These are phyloP conservation scores for Pipistrellus pipistrellus DNA, from an alignment of 2,797 vertebrate genomes.

Conservation along the genomic window DNA sequence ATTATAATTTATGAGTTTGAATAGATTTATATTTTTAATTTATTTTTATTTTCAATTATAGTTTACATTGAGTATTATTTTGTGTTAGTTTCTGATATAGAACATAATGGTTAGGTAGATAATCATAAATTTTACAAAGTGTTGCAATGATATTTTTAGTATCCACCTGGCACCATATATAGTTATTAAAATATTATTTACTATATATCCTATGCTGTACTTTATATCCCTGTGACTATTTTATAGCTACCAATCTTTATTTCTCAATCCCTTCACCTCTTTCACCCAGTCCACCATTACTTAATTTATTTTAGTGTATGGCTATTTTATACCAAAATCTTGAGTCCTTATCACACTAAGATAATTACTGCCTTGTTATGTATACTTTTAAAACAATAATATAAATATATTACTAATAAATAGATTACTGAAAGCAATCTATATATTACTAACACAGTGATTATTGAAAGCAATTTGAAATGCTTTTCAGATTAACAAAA, in stretches of 20 bases:
- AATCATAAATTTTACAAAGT: background rate
- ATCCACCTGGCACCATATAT: too few species aligned
- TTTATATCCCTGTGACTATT: too few species aligned
- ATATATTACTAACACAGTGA: background rate
- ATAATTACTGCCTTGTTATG: constrained; percentile 14
- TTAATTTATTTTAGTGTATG: constrained; percentile 45
- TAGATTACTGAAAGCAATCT: background rate
- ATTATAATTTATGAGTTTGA: constrained; percentile 26
- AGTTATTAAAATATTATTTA: too few species aligned
- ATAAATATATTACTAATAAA: constrained; percentile 43
- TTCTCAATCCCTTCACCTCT: too few species aligned
- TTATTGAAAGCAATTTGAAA: constrained; percentile 38
- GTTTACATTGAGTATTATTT: background rate
- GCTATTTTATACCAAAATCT: background rate
- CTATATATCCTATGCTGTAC: too few species aligned
- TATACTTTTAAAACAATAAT: constrained; percentile 24
- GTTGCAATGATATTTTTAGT: too few species aligned
- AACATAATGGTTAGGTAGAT: background rate
- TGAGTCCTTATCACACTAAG: background rate
- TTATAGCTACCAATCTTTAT: too few species aligned
- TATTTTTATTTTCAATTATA: background rate
- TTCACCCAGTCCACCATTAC: background rate
- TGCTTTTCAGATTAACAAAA: background rate
- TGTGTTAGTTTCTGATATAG: background rate
- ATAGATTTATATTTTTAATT: constrained; percentile 6